These are phyloP conservation scores for Stercorarius parasiticus DNA, from an alignment of 2,113 vertebrate genomes.

Conservation along the genomic window DNA sequence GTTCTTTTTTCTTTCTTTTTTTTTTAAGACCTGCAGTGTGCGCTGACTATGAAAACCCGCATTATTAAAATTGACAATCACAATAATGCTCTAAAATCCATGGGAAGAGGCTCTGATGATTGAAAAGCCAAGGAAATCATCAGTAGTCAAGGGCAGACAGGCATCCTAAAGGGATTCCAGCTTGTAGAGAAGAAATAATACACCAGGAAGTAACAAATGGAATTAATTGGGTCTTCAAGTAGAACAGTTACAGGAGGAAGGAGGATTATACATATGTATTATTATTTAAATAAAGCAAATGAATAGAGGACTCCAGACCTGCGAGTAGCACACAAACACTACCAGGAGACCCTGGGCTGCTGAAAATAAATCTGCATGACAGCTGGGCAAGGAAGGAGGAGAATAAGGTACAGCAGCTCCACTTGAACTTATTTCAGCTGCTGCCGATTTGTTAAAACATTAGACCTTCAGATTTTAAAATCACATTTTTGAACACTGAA, in stretches of 20 bases:
- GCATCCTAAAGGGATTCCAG: constrained; percentile 58
- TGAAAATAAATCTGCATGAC: constrained; percentile 1
- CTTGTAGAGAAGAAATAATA: constrained; percentile 50
- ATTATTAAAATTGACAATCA: constrained; percentile 55
- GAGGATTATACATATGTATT: constrained; percentile 56
- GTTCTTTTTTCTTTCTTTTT: not conserved
- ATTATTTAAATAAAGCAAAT: constrained; percentile 42
- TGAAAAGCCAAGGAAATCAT: constrained; percentile 54
- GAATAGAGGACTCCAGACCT: constrained; percentile 28
- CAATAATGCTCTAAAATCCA: constrained; percentile 41
- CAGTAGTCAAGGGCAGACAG: constrained; percentile 32
- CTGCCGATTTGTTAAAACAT: not conserved
- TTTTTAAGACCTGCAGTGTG: not conserved
- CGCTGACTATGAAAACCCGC: not conserved
- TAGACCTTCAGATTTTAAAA: not conserved
- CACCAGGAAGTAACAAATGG: constrained; percentile 56
- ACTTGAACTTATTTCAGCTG: not conserved
- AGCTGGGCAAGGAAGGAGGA: not conserved
- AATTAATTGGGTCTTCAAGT: constrained; percentile 62
- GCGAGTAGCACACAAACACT: not conserved
- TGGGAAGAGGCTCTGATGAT: constrained; percentile 25
- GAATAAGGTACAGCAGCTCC: not conserved
- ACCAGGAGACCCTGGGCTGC: not conserved
- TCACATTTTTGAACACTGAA: not conserved
- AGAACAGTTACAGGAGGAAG: constrained; percentile 42